phyloP scores from a whole-genome alignment of 2,113 vertebrate species.

The Phalacrocorax aristotelis region DNA sequence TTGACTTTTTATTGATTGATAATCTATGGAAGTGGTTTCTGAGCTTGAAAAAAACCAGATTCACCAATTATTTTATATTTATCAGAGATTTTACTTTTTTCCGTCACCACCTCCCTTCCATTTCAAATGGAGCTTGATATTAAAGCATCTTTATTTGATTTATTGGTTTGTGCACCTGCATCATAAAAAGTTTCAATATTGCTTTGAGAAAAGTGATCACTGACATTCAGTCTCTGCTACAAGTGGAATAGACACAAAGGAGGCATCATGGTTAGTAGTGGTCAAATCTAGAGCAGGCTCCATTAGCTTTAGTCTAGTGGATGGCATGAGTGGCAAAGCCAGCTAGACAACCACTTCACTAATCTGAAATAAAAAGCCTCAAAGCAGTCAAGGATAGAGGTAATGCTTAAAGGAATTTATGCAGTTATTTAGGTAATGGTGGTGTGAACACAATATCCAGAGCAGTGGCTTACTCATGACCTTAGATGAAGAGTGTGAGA shows the following conservation, averaged over 20 bases:
- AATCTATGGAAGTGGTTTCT: not conserved
- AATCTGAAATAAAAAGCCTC: not conserved
- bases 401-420: not conserved
- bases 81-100: not conserved
- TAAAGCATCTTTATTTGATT: not conserved
- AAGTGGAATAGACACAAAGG: not conserved
- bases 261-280: not conserved
- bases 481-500: not conserved
- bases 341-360: not conserved
- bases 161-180: not conserved
- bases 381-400: not conserved
- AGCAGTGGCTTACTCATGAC: not conserved
- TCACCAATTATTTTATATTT: not conserved
- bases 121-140: not conserved
- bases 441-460: not conserved
- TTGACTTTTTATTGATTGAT: not conserved
- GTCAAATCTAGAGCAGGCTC: not conserved
- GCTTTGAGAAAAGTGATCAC: not conserved
- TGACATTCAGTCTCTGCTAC: not conserved
- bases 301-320: not conserved
- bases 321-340: not conserved
- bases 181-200: not conserved
- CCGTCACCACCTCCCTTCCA: not conserved
- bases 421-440: not conserved
- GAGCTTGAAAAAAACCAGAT: not conserved